Percentiles rank a stretch among this genome's conserved stretches.
These are phyloP conservation scores for Parazoanthus atlanticus DNA, from an alignment of 92 coral and sea anemone species.

Conservation along the genomic window DNA sequence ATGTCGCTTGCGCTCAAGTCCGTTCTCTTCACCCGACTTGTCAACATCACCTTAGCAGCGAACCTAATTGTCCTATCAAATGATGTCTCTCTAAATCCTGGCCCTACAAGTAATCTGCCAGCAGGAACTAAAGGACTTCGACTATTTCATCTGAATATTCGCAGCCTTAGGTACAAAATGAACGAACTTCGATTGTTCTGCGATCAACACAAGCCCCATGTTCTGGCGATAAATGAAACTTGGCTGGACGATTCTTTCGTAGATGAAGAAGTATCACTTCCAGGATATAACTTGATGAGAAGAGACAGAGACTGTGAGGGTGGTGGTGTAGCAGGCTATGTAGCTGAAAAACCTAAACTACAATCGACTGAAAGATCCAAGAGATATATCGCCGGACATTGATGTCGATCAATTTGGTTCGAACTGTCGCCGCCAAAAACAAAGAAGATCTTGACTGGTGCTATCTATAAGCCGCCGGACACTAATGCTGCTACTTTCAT, in stretches of 20 bases:
- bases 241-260: conserved; percentile 68
- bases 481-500: too few relatives aligned
- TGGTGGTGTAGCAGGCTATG: background rate
- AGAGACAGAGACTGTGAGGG: conserved; percentile 37
- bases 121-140: conserved; percentile 26
- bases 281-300: too few relatives aligned
- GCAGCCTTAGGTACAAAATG: too few relatives aligned
- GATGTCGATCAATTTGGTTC: too few relatives aligned
- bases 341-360: conserved; percentile 43
- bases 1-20: background rate
- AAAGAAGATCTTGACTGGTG: too few relatives aligned
- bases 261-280: too few relatives aligned
- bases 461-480: too few relatives aligned
- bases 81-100: too few relatives aligned
- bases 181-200: too few relatives aligned
- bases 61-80: too few relatives aligned
- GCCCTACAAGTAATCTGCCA: conserved; percentile 12
- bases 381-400: background rate
- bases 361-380: conserved; percentile 17
- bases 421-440: too few relatives aligned
- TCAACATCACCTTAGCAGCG: conserved; percentile 22
- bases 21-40: conserved; percentile 15
- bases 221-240: conserved; percentile 32
- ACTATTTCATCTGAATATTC: conserved; percentile 23
- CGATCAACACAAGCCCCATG: conserved; percentile 12